These are phyloP conservation scores for Drosophila pseudoobscura DNA, from an alignment of 1,140 invertebrate genomes.

Conservation along the genomic window DNA sequence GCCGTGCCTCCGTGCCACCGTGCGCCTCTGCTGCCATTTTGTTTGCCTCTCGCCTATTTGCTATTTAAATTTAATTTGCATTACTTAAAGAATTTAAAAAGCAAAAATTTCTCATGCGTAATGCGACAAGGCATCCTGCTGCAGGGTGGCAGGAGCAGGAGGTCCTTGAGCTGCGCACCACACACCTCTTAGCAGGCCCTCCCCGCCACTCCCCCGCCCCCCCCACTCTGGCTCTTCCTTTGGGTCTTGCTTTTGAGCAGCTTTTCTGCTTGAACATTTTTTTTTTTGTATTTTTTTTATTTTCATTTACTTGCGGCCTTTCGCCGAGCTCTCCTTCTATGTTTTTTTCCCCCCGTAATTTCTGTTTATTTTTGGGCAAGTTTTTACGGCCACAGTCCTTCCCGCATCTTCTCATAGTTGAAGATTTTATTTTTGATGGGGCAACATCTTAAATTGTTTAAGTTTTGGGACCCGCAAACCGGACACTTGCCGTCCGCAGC, in stretches of 20 bases:
- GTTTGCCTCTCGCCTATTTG: conserved; percentile 73
- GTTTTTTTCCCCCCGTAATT: conserved; percentile 44
- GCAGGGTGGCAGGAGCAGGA: neutral
- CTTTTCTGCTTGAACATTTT: conserved; percentile 76
- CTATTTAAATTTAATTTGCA: conserved; percentile 82
- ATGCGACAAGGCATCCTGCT: conserved; percentile 37
- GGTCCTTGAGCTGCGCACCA: no score
- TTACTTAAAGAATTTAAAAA: conserved; percentile 82
- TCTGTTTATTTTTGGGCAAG: conserved; percentile 77
- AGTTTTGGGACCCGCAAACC: conserved; percentile 27
- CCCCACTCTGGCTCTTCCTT: conserved; percentile 8
- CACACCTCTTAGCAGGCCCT: neutral
- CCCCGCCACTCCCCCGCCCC: neutral
- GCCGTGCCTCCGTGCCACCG: conserved; percentile 5
- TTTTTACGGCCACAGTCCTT: conserved; percentile 50
- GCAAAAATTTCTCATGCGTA: conserved; percentile 76
- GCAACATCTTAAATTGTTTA: conserved; percentile 56
- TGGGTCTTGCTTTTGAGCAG: conserved; percentile 63
- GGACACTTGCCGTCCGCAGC: conserved; percentile 1
- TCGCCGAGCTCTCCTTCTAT: neutral
- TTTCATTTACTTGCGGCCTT: conserved; percentile 74
- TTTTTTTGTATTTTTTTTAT: no score
- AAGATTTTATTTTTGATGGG: conserved; percentile 49
- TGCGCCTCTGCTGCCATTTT: conserved; percentile 20
- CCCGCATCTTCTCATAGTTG: conserved; percentile 56